Evolutionary conservation across 2,113 vertebrate genomes (phyloP), one percentile per base, ranked within the genome.

Genomic region (Sitta europaea): DNA sequence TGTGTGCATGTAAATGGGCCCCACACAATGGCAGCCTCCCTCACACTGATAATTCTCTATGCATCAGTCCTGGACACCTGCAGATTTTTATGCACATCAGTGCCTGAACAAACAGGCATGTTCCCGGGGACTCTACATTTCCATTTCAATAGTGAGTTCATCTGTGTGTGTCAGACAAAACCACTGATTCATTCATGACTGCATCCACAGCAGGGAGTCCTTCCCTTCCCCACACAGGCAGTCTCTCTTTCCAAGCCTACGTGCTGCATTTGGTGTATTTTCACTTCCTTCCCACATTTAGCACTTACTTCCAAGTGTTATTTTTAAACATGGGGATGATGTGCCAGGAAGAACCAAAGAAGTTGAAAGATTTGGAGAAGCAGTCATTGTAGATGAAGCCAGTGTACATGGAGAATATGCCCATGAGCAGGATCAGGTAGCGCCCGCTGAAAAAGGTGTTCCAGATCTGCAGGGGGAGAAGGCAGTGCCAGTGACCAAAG

Each of bases 351-450:
- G 99, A 99, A 55, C 99, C 99, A 19, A 99, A 99, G 95, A 99
- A 98, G 97, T 99, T 99, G 85, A 99, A 90, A 0, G 99, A 99
- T 97, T 99, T 99, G 90, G 99, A 99, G 98, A 99, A 99, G 94
- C 99, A 99, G 97, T 99, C 99, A 0, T 99, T 99, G 97, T 99
- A 99, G 96, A 99, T 99, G 88, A 99, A 98, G 55, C 99, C 99
- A 1, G 99, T 99, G 97, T 99, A 99, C 91, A 99, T 97, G 54
- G 99, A 99, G 93, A 99, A 99, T 48, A 99, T 96, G 21, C 99
- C 98, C 99, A 99, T 99, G 88, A 99, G 98, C 15, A 99, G 98
- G 88, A 99, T 99, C 92, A 99, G 98, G 93, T 99, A 99, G 57
- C 99, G 98, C 2, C 99, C 99, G 0, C 97, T 96, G 94, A 99